phyloP scores from a whole-genome alignment of 2,113 vertebrate species.

The Chloroceryle aenea region DNA sequence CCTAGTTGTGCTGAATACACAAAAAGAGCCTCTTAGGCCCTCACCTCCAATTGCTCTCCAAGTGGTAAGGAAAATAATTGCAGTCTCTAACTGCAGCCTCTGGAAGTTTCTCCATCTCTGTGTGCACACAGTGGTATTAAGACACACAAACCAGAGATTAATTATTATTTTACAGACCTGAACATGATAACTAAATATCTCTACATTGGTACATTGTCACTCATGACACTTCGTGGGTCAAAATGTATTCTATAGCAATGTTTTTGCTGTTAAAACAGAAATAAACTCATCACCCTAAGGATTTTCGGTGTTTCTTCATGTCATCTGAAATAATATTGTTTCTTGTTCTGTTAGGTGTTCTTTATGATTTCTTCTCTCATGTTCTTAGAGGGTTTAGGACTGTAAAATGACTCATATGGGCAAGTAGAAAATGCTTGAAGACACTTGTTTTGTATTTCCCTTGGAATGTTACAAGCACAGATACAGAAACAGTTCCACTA shows the following conservation, averaged over 20 bases:
- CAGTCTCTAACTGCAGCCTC: not conserved
- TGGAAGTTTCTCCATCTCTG: not conserved
- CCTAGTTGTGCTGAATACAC: not conserved
- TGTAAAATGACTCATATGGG: not conserved
- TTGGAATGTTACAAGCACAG: not conserved
- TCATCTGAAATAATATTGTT: not conserved
- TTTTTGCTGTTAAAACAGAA: not conserved
- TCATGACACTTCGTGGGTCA: not conserved
- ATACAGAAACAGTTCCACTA: not conserved
- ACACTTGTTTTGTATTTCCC: not conserved
- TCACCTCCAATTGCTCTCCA: not conserved
- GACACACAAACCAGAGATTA: not conserved
- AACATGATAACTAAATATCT: not conserved
- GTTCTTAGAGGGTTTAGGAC: not conserved
- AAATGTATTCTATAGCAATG: not conserved
- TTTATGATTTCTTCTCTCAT: not conserved
- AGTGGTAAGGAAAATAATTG: not conserved
- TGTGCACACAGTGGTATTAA: not conserved
- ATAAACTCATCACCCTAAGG: not conserved
- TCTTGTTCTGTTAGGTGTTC: not conserved
- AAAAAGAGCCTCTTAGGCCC: slow-evolving; percentile 5
- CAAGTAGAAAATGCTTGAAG: not conserved
- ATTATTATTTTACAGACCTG: not conserved
- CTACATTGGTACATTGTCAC: not conserved
- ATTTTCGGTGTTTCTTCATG: not conserved